A percentile compares a stretch with the other conserved stretches of the same genome.
Conservation (phyloP, 2,797 vertebrate species). For the Phylloscopus collybita region DNA sequence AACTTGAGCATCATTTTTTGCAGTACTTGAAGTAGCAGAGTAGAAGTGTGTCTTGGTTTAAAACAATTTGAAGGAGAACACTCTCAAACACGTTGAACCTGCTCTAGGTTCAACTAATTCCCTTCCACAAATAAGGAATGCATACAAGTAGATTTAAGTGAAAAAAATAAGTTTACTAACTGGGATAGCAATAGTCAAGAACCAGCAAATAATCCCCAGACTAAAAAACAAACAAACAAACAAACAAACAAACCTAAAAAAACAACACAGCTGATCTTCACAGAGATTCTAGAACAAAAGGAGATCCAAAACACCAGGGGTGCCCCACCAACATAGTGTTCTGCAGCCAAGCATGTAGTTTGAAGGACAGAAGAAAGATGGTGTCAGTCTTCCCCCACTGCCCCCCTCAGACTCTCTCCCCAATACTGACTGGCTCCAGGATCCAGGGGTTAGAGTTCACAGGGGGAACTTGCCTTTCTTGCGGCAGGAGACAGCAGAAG, state of each 20-base stretch:
- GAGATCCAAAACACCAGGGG: background rate
- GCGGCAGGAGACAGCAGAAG: rapidly evolving
- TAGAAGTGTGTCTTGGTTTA: background rate
- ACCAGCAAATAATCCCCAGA: background rate
- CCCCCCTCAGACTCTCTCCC: background rate
- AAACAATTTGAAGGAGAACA: background rate
- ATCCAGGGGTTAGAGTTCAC: background rate
- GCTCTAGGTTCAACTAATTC: background rate
- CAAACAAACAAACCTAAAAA: too few species aligned
- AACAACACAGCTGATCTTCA: too few species aligned
- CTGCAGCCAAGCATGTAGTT: rapidly evolving
- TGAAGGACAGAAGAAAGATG: background rate
- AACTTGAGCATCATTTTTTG: slow-evolving; percentile 39
- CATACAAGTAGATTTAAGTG: background rate
- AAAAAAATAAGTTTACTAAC: background rate
- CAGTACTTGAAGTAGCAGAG: slow-evolving; percentile 23
- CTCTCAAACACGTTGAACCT: background rate
- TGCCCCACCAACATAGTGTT: too few species aligned
- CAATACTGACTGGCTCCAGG: rapidly evolving
- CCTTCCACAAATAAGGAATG: background rate
- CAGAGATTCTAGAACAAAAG: background rate
- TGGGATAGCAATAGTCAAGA: background rate
- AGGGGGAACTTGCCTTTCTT: rapidly evolving
- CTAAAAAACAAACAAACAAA: background rate
- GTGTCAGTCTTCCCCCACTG: background rate